Percentiles rank a stretch among this genome's conserved stretches.
Evolutionary conservation across 2,797 vertebrate genomes (phyloP).

Genomic region (Mus caroli): DNA sequence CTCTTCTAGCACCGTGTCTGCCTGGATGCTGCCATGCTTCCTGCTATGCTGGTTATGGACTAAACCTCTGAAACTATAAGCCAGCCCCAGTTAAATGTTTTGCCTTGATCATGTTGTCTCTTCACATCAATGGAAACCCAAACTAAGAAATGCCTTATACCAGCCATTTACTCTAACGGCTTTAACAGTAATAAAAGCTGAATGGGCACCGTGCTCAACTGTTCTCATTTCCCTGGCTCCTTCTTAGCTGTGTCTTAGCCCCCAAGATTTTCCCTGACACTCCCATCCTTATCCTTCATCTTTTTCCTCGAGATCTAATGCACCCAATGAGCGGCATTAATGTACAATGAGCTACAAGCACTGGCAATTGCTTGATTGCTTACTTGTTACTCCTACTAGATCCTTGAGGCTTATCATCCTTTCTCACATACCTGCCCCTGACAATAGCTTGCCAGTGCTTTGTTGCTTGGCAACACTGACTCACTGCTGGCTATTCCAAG

Average conservation of each 20-base stretch:
- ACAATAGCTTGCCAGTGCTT: not conserved
- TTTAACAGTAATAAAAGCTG: not conserved
- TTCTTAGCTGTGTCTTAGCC: not conserved
- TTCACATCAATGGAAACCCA: not conserved
- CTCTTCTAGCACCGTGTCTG: not conserved
- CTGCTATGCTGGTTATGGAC: not conserved
- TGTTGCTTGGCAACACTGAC: not conserved
- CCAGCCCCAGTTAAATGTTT: not conserved
- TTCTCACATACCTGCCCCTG: not conserved
- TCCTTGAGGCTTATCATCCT: not conserved
- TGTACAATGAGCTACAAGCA: not conserved
- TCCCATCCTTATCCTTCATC: not conserved
- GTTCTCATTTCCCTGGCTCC: not conserved
- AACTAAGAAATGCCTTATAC: not conserved
- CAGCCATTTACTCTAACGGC: constrained; percentile 6
- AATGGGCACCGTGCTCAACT: not conserved
- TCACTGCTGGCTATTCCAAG: not conserved
- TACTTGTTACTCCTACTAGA: not conserved
- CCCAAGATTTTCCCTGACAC: not conserved
- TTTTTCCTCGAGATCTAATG: not conserved
- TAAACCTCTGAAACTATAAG: not conserved
- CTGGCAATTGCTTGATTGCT: not conserved
- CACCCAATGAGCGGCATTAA: not conserved
- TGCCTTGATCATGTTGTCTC: not conserved
- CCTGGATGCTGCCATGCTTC: not conserved